A percentile compares a stretch with the other conserved stretches of the same genome.
Evolutionary conservation across 1,140 invertebrate species (phyloP).

Genomic region (Bombus sibiricus): DNA sequence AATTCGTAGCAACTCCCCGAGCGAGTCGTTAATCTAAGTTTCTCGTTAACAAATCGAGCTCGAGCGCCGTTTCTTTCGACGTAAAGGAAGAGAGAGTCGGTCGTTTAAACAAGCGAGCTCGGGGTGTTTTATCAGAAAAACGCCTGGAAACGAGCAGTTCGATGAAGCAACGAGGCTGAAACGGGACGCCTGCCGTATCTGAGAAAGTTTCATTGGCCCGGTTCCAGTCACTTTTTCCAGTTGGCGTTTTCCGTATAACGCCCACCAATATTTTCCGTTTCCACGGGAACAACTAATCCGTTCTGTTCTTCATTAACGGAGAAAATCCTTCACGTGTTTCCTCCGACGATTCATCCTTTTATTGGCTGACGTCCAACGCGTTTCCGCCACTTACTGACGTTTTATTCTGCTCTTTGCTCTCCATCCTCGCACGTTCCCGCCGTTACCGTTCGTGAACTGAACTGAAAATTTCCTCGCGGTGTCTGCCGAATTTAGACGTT

Average conservation of each 20-base stretch:
- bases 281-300: constrained; percentile 48
- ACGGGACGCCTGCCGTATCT: neutral
- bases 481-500: too few relatives aligned
- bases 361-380: constrained; percentile 36
- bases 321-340: constrained; percentile 51
- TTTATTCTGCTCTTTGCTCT: constrained; percentile 12
- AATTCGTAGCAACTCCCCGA: constrained; percentile 13
- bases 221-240: constrained; percentile 61
- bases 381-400: constrained; percentile 31
- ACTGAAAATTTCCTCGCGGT: neutral
- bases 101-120: constrained; percentile 6
- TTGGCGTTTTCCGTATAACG: neutral
- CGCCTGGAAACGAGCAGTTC: constrained; percentile 16
- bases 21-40: constrained; percentile 42
- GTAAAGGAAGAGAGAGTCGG: neutral
- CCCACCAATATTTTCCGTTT: constrained; percentile 37
- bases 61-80: neutral
- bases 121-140: constrained; percentile 36
- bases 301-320: constrained; percentile 57
- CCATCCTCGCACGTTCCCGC: neutral
- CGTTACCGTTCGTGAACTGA: neutral
- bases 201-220: constrained; percentile 52
- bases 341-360: constrained; percentile 28
- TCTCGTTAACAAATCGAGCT: constrained; percentile 44
- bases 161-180: constrained; percentile 34